Evolutionary conservation across 2,113 vertebrate genomes (phyloP), one percentile per base, ranked within the genome.

Genomic region (Gyps fulvus): DNA sequence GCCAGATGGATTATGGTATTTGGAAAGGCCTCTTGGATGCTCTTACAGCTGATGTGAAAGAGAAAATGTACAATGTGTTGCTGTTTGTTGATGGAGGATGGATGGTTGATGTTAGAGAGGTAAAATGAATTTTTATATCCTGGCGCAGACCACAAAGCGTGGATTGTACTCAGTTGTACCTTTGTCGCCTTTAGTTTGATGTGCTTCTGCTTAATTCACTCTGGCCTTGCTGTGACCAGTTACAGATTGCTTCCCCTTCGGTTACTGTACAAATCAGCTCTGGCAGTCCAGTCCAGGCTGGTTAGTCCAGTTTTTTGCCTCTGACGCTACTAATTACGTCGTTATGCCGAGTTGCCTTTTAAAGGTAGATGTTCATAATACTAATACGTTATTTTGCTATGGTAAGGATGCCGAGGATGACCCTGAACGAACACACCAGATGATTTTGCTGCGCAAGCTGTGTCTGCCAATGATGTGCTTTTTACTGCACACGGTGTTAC

Each of bases 1-100:
- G 97, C 65, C 97, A 99, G 99, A 96, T 98, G 57, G 98, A 99
- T 66, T 98, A 98, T 91, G 95, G 98, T 25, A 98, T 98, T 96
- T 99, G 99, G 99, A 99, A 99, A 88, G 98, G 98, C 12, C 98
- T 99, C 65, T 97, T 99, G 89, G 98, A 99, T 79, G 98, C 98
- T 36, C 96, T 99, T 57, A 99, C 99, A 19, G 98, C 99, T 89
- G 99, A 99, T 13, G 99, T 99, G 79, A 99, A 99, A 87, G 99
- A 99, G 70, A 99, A 99, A 70, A 99, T 99, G 97, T 99, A 99
- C 96, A 99, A 99, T 16, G 99, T 99, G 88, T 98, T 99, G 87
- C 98, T 99, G 62, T 99, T 99, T 76, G 99, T 99, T 13, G 99
- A 99, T 45, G 99, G 99, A 95, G 99, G 99, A 50, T 99, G 99